phyloP scores from a whole-genome alignment of 2,797 vertebrate genomes.

The Emydoidea blandingii region DNA sequence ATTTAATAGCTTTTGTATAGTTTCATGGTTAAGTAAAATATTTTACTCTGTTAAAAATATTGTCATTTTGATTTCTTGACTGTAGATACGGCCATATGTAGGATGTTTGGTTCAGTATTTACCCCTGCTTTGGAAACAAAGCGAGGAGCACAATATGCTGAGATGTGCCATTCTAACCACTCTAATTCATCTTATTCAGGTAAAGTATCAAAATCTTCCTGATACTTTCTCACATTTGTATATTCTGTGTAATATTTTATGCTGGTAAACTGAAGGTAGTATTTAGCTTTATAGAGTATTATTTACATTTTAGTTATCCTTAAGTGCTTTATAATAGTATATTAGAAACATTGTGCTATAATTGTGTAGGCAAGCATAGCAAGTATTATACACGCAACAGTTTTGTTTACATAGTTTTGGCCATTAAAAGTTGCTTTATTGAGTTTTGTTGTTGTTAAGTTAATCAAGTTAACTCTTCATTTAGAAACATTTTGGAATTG shows the following conservation, averaged over 20 bases:
- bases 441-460: neutral
- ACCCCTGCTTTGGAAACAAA: slow-evolving; percentile 98
- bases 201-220: slow-evolving; percentile 67
- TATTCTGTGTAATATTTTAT: neutral
- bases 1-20: slow-evolving; percentile 2
- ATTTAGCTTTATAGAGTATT: neutral
- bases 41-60: slow-evolving; percentile 26
- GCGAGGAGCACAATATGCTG: slow-evolving; percentile 98
- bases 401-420: neutral
- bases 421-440: neutral
- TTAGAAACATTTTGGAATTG: neutral
- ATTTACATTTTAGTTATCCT: neutral
- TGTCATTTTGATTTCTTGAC: slow-evolving; percentile 10
- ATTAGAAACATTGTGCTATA: neutral
- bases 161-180: slow-evolving; percentile 97
- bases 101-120: slow-evolving; percentile 96
- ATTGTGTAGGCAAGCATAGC: neutral
- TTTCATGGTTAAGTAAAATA: neutral
- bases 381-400: neutral
- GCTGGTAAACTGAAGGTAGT: neutral
- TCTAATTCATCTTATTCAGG: slow-evolving; percentile 94
- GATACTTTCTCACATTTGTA: neutral
- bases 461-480: neutral
- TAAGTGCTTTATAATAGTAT: neutral
- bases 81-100: slow-evolving; percentile 92